phyloP scores from a whole-genome alignment of 1,140 invertebrate species.

The Ostrea denselamellosa region DNA sequence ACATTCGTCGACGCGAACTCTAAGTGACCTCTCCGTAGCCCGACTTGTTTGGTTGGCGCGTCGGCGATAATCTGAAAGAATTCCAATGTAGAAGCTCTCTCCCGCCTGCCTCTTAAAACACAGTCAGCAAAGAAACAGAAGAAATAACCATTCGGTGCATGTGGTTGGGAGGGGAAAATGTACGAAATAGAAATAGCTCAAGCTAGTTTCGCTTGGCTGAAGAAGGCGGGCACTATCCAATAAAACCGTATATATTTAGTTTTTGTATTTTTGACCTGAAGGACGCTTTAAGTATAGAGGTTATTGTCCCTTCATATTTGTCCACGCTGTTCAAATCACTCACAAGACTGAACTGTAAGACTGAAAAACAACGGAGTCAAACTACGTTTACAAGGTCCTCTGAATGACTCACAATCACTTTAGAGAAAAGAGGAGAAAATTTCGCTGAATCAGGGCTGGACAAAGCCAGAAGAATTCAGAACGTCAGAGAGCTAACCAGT shows the following conservation, averaged over 20 bases:
- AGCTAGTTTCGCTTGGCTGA: slow-evolving; percentile 16
- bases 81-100: background rate
- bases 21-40: background rate
- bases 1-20: slow-evolving; percentile 26
- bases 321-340: slow-evolving; percentile 21
- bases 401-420: slow-evolving; percentile 15
- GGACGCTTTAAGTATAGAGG: slow-evolving; percentile 13
- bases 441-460: background rate
- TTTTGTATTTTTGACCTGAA: slow-evolving; percentile 40
- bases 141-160: slow-evolving; percentile 2
- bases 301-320: slow-evolving; percentile 20
- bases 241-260: slow-evolving; percentile 34
- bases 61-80: slow-evolving; percentile 21
- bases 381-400: background rate
- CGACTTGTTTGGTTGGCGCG: slow-evolving; percentile 29
- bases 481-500: background rate
- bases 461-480: background rate
- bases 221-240: slow-evolving; percentile 19
- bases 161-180: background rate
- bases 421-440: background rate
- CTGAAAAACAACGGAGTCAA: slow-evolving; percentile 39
- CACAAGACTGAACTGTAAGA: slow-evolving; percentile 7
- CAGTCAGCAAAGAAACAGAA: slow-evolving; percentile 1
- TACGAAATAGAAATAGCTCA: slow-evolving; percentile 8
- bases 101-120: background rate